phyloP scores from a whole-genome alignment of 2,797 vertebrate genomes.

The Enteromius mattozi region DNA sequence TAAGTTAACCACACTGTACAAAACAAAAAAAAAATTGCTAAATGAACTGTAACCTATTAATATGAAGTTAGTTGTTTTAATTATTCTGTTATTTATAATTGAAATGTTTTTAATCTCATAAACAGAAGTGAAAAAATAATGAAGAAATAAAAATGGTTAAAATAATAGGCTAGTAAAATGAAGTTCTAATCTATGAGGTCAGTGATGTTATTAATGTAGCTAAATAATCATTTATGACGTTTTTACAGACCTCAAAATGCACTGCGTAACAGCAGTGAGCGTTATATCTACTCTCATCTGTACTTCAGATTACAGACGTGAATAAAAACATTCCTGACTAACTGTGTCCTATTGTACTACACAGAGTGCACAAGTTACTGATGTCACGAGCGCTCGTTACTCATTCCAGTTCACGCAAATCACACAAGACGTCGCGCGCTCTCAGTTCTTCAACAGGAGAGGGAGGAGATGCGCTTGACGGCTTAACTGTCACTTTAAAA shows the following conservation, averaged over 20 bases:
- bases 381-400: constrained; percentile 1
- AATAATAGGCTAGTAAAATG: not conserved
- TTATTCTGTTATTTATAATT: no score
- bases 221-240: not conserved
- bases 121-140: no score
- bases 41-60: not conserved
- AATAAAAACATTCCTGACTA: constrained; percentile 4
- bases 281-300: not conserved
- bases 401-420: not conserved
- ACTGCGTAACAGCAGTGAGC: not conserved
- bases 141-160: no score
- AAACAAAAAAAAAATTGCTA: not conserved
- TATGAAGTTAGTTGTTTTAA: not conserved
- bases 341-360: not conserved
- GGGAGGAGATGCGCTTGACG: not conserved
- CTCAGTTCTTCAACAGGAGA: constrained; percentile 20
- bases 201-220: not conserved
- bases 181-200: not conserved
- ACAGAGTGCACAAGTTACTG: not conserved
- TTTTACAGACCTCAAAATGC: not conserved
- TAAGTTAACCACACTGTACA: not conserved
- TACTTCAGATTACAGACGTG: not conserved
- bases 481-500: not conserved
- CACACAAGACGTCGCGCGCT: not conserved
- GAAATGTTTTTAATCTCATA: no score